Conservation (phyloP, 2,888 invertebrate genomes). For the Drosophila mercatorum region DNA sequence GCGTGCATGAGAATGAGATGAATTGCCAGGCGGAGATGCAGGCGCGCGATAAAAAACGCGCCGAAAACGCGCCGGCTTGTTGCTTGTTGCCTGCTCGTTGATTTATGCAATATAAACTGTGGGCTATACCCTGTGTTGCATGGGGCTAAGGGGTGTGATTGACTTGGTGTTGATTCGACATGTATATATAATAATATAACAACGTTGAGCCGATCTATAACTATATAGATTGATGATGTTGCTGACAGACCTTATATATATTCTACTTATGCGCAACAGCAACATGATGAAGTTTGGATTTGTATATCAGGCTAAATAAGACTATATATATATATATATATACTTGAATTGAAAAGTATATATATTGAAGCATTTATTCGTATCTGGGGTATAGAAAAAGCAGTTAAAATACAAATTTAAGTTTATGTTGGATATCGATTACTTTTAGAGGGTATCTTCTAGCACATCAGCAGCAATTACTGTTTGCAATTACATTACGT, state of each 20-base stretch:
- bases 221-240: no score
- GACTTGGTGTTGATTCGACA: not conserved
- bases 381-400: no score
- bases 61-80: slow-evolving; percentile 61
- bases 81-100: slow-evolving; percentile 37
- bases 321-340: no score
- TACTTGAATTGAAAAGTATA: no score
- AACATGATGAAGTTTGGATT: no score
- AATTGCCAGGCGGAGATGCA: slow-evolving; percentile 74
- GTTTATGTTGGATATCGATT: no score
- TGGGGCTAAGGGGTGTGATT: not conserved
- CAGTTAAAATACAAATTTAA: not conserved
- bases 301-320: no score
- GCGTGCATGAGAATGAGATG: slow-evolving; percentile 66
- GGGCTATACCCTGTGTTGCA: slow-evolving; percentile 23
- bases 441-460: slow-evolving; percentile 17
- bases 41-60: slow-evolving; percentile 69
- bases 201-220: no score
- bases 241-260: no score
- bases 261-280: no score
- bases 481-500: slow-evolving; percentile 60
- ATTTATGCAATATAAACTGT: slow-evolving; percentile 63
- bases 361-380: no score
- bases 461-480: not conserved
- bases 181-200: not conserved